phyloP scores from a whole-genome alignment of 2,888 invertebrate genomes.

The Mactromeris polynyma region DNA sequence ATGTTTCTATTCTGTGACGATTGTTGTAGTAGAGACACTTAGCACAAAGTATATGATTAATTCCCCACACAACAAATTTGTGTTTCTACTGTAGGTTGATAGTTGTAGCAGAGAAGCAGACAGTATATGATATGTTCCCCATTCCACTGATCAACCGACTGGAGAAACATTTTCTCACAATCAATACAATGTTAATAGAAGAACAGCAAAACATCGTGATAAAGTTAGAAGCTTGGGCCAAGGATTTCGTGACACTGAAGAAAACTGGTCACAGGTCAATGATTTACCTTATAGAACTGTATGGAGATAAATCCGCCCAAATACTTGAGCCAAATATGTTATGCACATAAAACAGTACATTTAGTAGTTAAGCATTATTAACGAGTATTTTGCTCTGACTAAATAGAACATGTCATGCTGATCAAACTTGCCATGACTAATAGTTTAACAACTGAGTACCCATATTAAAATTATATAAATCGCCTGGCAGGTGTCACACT shows the following conservation, averaged over 20 bases:
- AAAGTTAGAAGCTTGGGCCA: constrained; percentile 76
- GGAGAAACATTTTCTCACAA: constrained; percentile 86
- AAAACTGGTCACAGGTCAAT: background rate
- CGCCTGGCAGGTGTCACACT: no score
- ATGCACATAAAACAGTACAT: no score
- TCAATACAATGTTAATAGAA: constrained; percentile 80
- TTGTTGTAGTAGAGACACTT: no score
- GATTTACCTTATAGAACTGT: no score
- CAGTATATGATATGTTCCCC: constrained; percentile 85
- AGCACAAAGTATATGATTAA: no score
- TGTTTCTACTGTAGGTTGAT: constrained; percentile 74
- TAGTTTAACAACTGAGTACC: background rate
- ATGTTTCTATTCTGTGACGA: no score
- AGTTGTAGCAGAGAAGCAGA: constrained; percentile 85
- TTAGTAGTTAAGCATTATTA: background rate
- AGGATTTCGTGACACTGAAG: constrained; percentile 57
- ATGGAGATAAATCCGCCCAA: no score
- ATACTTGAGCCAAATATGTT: no score
- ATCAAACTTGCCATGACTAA: background rate
- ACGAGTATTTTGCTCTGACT: no score
- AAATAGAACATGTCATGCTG: background rate
- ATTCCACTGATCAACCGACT: constrained; percentile 86
- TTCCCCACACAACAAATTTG: no score
- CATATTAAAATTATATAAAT: no score
- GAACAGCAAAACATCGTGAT: constrained; percentile 73